Evolutionary conservation across 2,888 invertebrate genomes (phyloP), one percentile per base, ranked within the genome.

Genomic region (Vesta saturnalis): DNA sequence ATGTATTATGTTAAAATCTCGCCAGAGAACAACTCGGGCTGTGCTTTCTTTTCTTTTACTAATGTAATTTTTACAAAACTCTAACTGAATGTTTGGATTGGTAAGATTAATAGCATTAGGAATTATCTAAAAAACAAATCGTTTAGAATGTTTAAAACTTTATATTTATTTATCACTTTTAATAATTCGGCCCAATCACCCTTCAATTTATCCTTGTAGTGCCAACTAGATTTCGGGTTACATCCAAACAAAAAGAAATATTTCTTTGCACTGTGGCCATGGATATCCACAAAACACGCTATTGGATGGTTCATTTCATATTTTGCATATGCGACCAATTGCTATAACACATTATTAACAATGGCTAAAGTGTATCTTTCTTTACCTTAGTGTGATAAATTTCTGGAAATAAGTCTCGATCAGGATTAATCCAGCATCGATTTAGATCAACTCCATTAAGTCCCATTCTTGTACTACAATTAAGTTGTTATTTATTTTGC

Each of bases 221-320:
- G 88, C 91, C 91, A 91, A 76, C 90, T 91, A 80, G 89, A 89
- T 56, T 88, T 87, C 75, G 86, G 86, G 60, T 90, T 92, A 84
- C 94, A 95, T 16, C 94, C 94, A 82, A 93, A 94, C 78, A 94
- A 88, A 85, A 95, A 95, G 72, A 94, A 92, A 80, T 94, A 94
- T 85, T 94, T 93, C 83, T 91, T 89, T 64, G 94, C 87, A 70
- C 94, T 95, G 84, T 95, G 95, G 0, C 93, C 94, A 82, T 93
- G 93, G 79, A 91, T 91, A 83, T 94, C 93, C 81, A 92, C 90
- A 84, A 90, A 92, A 5, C 74, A 55, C 30, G 72, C 68, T 39
- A 78, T 71, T 16, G 73, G 72, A 8, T 75, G 73, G 22, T 72
- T 67, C 0, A 76, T 62, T 60, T 74, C 60, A 22, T 72, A 64